Conservation (phyloP, 2,113 vertebrate genomes). For the Boulengeromyrus knoepffleri region DNA sequence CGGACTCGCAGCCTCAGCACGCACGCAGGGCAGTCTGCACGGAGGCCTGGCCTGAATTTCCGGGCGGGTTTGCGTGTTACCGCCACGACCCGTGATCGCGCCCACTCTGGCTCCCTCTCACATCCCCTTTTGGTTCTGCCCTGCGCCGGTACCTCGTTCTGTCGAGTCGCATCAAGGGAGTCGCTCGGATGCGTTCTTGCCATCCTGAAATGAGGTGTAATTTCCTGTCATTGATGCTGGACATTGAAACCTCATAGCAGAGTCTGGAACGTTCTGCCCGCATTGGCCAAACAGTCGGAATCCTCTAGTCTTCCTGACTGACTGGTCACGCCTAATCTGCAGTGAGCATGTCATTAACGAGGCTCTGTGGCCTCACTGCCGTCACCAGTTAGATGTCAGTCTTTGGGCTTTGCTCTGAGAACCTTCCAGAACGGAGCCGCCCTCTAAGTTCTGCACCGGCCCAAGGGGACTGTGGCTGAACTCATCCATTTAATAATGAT, state of each 20-base stretch:
- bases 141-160: not conserved
- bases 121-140: not conserved
- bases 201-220: not conserved
- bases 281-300: not conserved
- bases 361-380: constrained; percentile 28
- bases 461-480: not conserved
- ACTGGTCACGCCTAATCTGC: not conserved
- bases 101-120: not conserved
- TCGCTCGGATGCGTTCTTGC: not conserved
- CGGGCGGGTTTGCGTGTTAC: not conserved
- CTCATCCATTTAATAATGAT: not conserved
- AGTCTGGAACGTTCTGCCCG: not conserved
- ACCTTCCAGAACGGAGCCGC: constrained; percentile 29
- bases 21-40: too few relatives aligned
- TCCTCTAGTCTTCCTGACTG: not conserved
- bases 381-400: constrained; percentile 56
- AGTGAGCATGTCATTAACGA: constrained; percentile 37
- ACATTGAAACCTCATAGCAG: not conserved
- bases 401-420: constrained; percentile 29
- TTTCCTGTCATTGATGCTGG: not conserved
- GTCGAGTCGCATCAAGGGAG: not conserved
- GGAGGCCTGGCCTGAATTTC: not conserved
- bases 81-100: not conserved
- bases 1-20: not conserved
- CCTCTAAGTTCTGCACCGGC: not conserved